phyloP scores from a whole-genome alignment of 2,888 invertebrate species.

The Temnothorax ravouxi region DNA sequence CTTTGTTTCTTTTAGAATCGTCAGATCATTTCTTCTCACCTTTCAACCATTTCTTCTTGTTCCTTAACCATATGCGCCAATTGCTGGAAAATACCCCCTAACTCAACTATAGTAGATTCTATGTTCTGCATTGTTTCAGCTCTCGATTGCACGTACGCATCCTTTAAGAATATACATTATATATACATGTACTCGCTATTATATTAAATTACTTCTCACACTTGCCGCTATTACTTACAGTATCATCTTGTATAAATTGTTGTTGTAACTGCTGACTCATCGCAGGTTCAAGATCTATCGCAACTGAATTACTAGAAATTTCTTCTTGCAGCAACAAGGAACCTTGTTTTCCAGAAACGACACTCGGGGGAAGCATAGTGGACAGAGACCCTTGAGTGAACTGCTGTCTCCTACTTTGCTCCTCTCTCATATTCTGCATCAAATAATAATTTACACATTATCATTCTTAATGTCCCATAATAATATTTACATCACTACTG shows the following conservation, averaged over 20 bases:
- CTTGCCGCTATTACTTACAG: constrained; percentile 76
- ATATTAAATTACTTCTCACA: constrained; percentile 20
- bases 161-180: constrained; percentile 86
- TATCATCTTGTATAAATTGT: constrained; percentile 81
- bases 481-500: not conserved
- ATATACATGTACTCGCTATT: not conserved
- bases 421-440: constrained; percentile 95
- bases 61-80: constrained; percentile 99
- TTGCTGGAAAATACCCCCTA: constrained; percentile 99
- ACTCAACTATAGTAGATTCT: constrained; percentile 99
- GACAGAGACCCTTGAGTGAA: constrained; percentile 91
- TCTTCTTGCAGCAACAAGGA: constrained; percentile 85
- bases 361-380: constrained; percentile 89
- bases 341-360: constrained; percentile 87
- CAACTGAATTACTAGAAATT: constrained; percentile 87
- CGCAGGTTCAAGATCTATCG: constrained; percentile 93
- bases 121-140: constrained; percentile 99
- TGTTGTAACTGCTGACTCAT: constrained; percentile 86
- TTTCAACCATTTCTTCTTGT: constrained; percentile 98
- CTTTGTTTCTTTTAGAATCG: not conserved
- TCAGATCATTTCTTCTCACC: constrained; percentile 84
- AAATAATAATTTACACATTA: constrained; percentile 20
- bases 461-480: not conserved
- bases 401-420: constrained; percentile 97
- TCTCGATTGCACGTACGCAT: constrained; percentile 96